Base-by-base conservation (phyloP, 2,113 vertebrate genomes). In the Ophthalmolycus amberensis region DNA sequence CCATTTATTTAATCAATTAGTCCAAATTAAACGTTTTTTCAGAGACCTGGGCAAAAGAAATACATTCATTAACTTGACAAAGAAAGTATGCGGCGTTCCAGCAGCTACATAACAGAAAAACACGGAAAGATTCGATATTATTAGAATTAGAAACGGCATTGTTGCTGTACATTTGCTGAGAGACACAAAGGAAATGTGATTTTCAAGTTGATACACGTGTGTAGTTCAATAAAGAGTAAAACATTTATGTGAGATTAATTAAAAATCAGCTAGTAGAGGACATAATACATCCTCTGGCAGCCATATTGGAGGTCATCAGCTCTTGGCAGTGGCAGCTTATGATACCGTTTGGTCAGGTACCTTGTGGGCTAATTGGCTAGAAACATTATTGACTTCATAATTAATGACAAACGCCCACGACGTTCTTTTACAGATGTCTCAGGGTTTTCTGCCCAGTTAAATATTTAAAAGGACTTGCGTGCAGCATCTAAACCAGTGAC, bases 1-100 rank as follows among this genome's bases (percentile, higher is more conserved):
- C 16, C 18, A n/a, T 27, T 88, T 76, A 66, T 87, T 87, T 25
- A 79, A 79, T 83, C 67, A 88, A 22, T 80, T 78, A 66, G 25
- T 82, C 71, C 62, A 71, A 74, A 34, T 86, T 14, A 77, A 83
- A 46, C 62, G 11, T 62, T 38, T 65, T 34, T 74, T 80, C 18
- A 6, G 2, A 63, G 14, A 64, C 10, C 58, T 25, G 6, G 8
- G 3, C 60, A n/a, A 14, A n/a, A 75, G 37, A 63, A 74, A 74
- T 27, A 5, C 20, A 38, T 69, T 74, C 62, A 84, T 83, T 77
- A 65, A 64, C 38, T 54, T 79, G 50, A 73, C 34, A 82, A 46
- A 64, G 27, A 69, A 50, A 69, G 29, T 68, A 32, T 60, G 27
- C 80, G 34, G 59, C 16, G 0, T 38, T 68, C 10, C 20, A 48